Base-by-base conservation (phyloP, 1,140 invertebrate genomes). In the Mesaphorura yosii region DNA sequence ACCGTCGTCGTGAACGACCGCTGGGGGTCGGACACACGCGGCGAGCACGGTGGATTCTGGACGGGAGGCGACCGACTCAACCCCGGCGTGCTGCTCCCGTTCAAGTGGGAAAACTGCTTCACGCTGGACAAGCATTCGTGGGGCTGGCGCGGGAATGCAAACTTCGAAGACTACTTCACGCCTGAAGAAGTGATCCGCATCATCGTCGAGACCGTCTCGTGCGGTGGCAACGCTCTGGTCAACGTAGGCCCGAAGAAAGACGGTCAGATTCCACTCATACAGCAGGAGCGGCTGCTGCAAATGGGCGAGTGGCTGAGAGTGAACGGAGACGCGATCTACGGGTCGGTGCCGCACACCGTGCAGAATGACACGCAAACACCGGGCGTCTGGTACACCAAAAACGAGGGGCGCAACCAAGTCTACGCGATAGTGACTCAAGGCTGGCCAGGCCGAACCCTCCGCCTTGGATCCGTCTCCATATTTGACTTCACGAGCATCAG, bases 111-210 rank as follows among this genome's bases (percentile, higher is more conserved):
- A n/a, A n/a, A n/a, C n/a, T n/a, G n/a, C n/a, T n/a, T n/a, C 75
- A 92, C 90, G 0, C 70, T 97, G 38, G 93, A 97, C 65, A 79
- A 73, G 56, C 65, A 73, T n/a, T 92, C 89, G 0, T 98, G 93
- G 90, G 89, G 88, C 5, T 89, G 78, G 66, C 71, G 88, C 38
- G 76, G 85, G 63, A 81, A 86, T 66, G 81, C 86, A 22, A 68
- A 68, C 6, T 61, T 90, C 0, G 58, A 69, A 23, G 84, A 91
- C 64, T 84, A 82, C 59, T 68, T 84, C 19, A 80, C 76, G n/a
- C 77, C 79, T 10, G 66, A 80, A 42, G 79, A 88, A 51, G 69
- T 96, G 1, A 67, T 94, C 0, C 72, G 73, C 51, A 77, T 81
- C 63, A 67, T 95, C 6, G 79, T 83, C 1, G 70, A 76, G 51